A percentile compares a stretch with the other conserved stretches of the same genome.
Evolutionary conservation across 2,113 vertebrate genomes (phyloP).

Genomic region (Nestor notabilis): DNA sequence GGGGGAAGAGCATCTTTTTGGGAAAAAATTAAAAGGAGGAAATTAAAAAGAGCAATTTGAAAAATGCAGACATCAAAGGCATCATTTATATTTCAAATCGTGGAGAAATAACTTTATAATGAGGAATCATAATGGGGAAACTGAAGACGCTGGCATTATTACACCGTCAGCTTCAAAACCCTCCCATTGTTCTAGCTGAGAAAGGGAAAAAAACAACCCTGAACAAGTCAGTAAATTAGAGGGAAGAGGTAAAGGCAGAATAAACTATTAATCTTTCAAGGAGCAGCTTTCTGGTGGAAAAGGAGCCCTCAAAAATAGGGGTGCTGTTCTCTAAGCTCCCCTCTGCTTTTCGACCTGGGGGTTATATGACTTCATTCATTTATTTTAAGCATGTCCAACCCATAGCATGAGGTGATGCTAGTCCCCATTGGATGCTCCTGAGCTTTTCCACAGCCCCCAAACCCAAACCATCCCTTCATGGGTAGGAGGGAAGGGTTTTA

Average conservation of each 20-base stretch:
- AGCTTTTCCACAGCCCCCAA: neutral
- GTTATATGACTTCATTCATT: neutral
- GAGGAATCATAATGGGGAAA: constrained; percentile 60
- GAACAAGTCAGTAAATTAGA: constrained; percentile 52
- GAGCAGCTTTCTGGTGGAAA: neutral
- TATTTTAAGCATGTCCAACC: neutral
- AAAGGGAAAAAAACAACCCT: neutral
- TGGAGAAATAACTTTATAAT: constrained; percentile 76
- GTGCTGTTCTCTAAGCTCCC: neutral
- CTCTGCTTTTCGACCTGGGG: neutral
- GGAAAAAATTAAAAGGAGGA: constrained; percentile 28
- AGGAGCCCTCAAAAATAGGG: neutral
- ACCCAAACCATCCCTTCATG: neutral
- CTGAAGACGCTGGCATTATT: constrained; percentile 32
- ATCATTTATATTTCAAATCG: constrained; percentile 71
- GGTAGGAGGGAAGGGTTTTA: neutral
- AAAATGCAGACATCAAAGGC: constrained; percentile 66
- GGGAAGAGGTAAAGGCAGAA: constrained; percentile 13
- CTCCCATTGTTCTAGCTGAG: constrained; percentile 70
- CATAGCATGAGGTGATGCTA: rapidly evolving
- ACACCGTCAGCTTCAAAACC: constrained; percentile 63
- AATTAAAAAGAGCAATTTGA: constrained; percentile 45
- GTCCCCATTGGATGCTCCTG: neutral
- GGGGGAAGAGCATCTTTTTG: neutral
- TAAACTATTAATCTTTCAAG: constrained; percentile 62